Base-by-base conservation (phyloP, 2,888 invertebrate species). In the Orchesellides sinensis region DNA sequence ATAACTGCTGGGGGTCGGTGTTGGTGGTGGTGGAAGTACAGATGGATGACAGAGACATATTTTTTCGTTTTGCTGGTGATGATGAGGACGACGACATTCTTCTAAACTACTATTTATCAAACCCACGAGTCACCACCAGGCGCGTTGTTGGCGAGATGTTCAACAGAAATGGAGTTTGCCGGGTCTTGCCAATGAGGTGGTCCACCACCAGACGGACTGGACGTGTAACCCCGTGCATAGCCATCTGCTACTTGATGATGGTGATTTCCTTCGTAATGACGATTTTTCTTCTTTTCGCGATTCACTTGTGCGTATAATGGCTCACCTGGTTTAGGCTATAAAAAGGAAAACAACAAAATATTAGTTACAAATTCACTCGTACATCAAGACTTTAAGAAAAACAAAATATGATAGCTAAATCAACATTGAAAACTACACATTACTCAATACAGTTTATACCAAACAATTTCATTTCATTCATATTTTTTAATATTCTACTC, bases 271-370 rank as follows among this genome's bases (percentile, higher is more conserved):
- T 87, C 87, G 61, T 85, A 87, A 45, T 83, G 85, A n/a, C 92
- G 91, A 88, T 92, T 92, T 88, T 92, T 92, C 89, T 93, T 93
- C 90, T 92, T 93, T 89, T 93, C 93, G 89, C 93, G 91, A 89
- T 93, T 93, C 86, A 93, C 93, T 90, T 93, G 93, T 88, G 93
- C 93, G 89, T 93, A 93, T 70, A 93, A 90, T 61, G 93, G 93
- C 89, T 93, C 93, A 86, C 92, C 92, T 86, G 92, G 91, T 90
- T 92, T 92, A 87, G 91, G 91, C 90, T 92, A 40, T 40, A 40
- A 40, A n/a, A 10, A 40, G 40, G n/a, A 10, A 40, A 40, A 40
- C 40, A 40, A 14, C n/a, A 40, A 40, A 5, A 2, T 8, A 40
- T 14, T n/a, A n/a, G 40, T 8, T 40, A n/a, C 40, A 40, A n/a